Conservation (phyloP, 1,140 invertebrate genomes). For the Aphis gossypii region DNA sequence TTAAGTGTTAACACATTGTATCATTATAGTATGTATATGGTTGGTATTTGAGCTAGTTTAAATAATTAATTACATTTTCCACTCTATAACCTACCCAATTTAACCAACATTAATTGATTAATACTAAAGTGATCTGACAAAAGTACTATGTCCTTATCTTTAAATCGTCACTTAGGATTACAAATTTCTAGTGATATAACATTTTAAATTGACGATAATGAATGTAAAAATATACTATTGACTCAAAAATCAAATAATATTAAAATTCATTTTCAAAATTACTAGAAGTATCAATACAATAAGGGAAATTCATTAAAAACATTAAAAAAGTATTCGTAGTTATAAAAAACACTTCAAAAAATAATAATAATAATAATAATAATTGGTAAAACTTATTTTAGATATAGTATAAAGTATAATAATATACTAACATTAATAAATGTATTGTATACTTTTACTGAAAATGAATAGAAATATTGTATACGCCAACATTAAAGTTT, state of each 20-base stretch:
- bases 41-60: not conserved
- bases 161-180: not conserved
- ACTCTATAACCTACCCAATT: not conserved
- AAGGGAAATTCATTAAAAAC: not conserved
- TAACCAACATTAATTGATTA: constrained; percentile 3
- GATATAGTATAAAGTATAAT: too few relatives aligned
- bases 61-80: not conserved
- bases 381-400: too few relatives aligned
- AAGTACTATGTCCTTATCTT: not conserved
- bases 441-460: too few relatives aligned
- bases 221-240: not conserved
- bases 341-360: not conserved
- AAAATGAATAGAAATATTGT: too few relatives aligned
- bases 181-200: not conserved
- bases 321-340: not conserved
- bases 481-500: too few relatives aligned
- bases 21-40: not conserved
- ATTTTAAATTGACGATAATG: too few relatives aligned
- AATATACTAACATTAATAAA: too few relatives aligned
- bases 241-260: not conserved
- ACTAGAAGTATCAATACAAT: not conserved
- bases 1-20: not conserved
- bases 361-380: not conserved
- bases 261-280: not conserved
- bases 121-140: not conserved